A percentile compares a stretch with the other conserved stretches of the same genome.
phyloP scores from a whole-genome alignment of 2,797 vertebrate species.

The Poliocrania exsul region DNA sequence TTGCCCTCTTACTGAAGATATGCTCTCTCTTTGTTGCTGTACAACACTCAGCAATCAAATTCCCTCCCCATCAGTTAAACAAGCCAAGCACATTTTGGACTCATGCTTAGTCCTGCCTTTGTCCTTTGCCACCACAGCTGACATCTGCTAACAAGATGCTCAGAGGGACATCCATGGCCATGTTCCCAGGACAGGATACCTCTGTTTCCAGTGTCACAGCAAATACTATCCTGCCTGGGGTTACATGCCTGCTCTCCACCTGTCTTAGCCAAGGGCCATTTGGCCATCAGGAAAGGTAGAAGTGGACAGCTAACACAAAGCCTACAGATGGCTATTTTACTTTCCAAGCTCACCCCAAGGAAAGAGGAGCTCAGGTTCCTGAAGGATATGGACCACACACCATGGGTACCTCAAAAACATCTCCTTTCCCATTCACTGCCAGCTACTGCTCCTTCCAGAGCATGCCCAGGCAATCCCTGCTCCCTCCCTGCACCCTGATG shows the following conservation, averaged over 20 bases:
- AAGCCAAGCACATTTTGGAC: background rate
- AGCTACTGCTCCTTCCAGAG: rapidly evolving
- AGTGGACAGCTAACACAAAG: background rate
- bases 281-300: background rate
- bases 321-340: background rate
- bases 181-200: background rate
- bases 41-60: background rate
- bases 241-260: background rate
- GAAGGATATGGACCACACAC: background rate
- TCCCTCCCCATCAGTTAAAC: background rate
- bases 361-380: background rate
- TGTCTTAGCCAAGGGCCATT: background rate
- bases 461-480: rapidly evolving
- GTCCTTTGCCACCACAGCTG: background rate
- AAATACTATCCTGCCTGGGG: rapidly evolving
- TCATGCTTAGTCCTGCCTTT: rapidly evolving
- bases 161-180: background rate
- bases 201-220: background rate
- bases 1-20: background rate
- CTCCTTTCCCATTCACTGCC: background rate
- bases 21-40: rapidly evolving
- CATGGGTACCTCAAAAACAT: rapidly evolving
- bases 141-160: background rate
- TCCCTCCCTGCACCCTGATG: background rate
- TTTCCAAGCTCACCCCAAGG: background rate